These are phyloP conservation scores for Crenuchus spilurus DNA, from an alignment of 2,797 vertebrate species.

Conservation along the genomic window DNA sequence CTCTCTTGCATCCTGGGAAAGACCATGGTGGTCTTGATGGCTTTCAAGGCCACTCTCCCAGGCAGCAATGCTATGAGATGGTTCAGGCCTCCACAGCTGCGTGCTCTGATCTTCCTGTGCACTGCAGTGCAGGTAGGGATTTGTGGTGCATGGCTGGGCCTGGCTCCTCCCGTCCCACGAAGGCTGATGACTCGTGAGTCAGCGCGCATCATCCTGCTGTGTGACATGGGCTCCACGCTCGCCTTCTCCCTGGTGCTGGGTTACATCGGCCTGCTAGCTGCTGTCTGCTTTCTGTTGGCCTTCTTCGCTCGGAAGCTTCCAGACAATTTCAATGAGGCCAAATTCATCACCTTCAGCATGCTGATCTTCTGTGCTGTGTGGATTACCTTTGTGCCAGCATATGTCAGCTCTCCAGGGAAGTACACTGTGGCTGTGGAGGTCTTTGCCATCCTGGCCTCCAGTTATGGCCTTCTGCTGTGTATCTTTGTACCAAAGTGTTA, in stretches of 20 bases:
- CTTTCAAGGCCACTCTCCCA: slow-evolving; percentile 75
- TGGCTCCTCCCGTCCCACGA: slow-evolving; percentile 72
- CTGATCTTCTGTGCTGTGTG: slow-evolving; percentile 69
- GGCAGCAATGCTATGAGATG: slow-evolving; percentile 72
- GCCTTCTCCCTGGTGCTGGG: slow-evolving; percentile 64
- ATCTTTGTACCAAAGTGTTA: slow-evolving; percentile 71
- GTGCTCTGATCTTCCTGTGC: slow-evolving; percentile 71
- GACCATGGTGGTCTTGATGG: slow-evolving; percentile 81
- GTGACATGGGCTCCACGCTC: slow-evolving; percentile 61
- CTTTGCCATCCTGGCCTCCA: slow-evolving; percentile 68
- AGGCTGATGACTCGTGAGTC: slow-evolving; percentile 66
- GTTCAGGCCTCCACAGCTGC: slow-evolving; percentile 74
- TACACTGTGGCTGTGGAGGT: slow-evolving; percentile 67
- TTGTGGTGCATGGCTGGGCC: slow-evolving; percentile 73
- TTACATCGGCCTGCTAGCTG: slow-evolving; percentile 65
- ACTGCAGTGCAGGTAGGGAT: slow-evolving; percentile 78
- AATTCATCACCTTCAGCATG: slow-evolving; percentile 72
- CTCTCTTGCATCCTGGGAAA: slow-evolving; percentile 81
- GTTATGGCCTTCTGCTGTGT: slow-evolving; percentile 65
- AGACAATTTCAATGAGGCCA: slow-evolving; percentile 68
- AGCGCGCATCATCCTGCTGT: slow-evolving; percentile 60
- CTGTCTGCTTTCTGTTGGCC: slow-evolving; percentile 63
- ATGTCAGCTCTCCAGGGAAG: slow-evolving; percentile 68
- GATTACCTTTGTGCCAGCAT: slow-evolving; percentile 65
- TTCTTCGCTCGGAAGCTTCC: slow-evolving; percentile 66